Evolutionary conservation across 2,113 vertebrate genomes (phyloP).

Genomic region (Ptyas mucosa): DNA sequence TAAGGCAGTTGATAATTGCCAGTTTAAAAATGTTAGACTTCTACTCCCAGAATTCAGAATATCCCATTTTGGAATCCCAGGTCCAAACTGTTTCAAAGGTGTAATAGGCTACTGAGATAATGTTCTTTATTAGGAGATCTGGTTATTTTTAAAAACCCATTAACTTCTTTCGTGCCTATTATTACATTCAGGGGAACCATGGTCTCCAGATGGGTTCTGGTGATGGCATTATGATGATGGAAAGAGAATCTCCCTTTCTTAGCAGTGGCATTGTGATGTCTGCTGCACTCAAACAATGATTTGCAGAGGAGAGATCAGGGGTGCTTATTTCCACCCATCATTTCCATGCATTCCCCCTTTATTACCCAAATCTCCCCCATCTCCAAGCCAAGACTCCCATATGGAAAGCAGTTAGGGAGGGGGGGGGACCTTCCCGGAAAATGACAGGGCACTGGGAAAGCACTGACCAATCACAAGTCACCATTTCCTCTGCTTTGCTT

Average conservation of each 20-base stretch:
- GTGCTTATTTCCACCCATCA: background rate
- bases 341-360: background rate
- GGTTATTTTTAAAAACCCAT: background rate
- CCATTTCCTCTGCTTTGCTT: background rate
- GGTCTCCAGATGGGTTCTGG: too few species aligned
- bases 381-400: background rate
- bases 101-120: background rate
- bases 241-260: background rate
- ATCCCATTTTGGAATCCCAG: background rate
- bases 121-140: background rate
- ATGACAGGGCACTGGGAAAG: background rate
- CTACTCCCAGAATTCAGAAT: background rate
- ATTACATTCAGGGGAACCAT: background rate
- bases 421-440: background rate
- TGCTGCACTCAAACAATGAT: background rate
- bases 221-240: background rate
- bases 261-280: background rate
- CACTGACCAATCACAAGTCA: background rate
- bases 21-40: background rate
- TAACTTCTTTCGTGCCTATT: background rate
- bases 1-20: background rate
- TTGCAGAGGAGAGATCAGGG: background rate
- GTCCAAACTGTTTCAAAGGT: background rate
- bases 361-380: too few species aligned
- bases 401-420: too few species aligned